A percentile compares a stretch with the other conserved stretches of the same genome.
phyloP scores from a whole-genome alignment of 2,113 vertebrate genomes.

The Sebastes fasciatus region DNA sequence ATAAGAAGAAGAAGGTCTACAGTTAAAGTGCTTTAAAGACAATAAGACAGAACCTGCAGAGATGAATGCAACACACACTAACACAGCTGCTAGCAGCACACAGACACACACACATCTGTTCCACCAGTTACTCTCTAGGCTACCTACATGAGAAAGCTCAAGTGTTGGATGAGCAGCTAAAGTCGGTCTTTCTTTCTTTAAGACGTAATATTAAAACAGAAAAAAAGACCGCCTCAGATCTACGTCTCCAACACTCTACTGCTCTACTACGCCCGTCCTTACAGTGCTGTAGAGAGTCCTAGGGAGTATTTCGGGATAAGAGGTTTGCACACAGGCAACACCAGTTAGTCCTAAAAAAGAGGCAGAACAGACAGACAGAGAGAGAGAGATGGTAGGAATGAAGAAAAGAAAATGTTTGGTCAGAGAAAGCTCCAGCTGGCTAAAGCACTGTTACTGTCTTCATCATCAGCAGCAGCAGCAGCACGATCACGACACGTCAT shows the following conservation, averaged over 20 bases:
- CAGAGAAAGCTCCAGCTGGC: constrained; percentile 9
- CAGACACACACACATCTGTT: constrained; percentile 21
- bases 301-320: constrained; percentile 88
- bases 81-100: constrained; percentile 14
- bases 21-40: constrained; percentile 40
- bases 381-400: constrained; percentile 58
- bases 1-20: background rate
- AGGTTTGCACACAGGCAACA: constrained; percentile 90
- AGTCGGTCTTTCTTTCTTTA: constrained; percentile 10
- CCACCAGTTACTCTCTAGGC: constrained; percentile 17
- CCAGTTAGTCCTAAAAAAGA: constrained; percentile 87
- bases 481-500: background rate
- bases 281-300: constrained; percentile 79
- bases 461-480: constrained; percentile 14
- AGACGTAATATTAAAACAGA: background rate
- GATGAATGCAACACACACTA: constrained; percentile 1
- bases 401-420: constrained; percentile 42
- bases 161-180: constrained; percentile 16
- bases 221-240: constrained; percentile 5
- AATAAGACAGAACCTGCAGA: background rate
- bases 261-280: constrained; percentile 75
- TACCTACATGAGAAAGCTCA: constrained; percentile 34
- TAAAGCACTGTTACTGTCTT: background rate
- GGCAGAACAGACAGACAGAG: constrained; percentile 71
- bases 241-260: constrained; percentile 16